Evolutionary conservation across 2,113 vertebrate species (phyloP).

Genomic region (Plecturocebus donacophilus): DNA sequence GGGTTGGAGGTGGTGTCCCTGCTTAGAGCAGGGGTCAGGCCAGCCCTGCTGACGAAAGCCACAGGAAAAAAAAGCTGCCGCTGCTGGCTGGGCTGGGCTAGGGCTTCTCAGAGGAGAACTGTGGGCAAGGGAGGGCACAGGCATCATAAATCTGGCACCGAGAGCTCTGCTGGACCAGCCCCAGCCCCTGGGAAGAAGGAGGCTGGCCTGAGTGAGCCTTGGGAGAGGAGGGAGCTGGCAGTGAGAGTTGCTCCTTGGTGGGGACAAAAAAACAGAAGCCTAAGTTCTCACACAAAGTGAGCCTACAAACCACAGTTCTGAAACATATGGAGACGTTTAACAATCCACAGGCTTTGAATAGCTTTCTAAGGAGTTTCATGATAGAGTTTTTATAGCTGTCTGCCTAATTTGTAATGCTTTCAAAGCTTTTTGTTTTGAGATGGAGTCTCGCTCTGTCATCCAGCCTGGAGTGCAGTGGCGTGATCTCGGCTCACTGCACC

Average conservation of each 20-base stretch:
- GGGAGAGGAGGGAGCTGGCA: rapidly evolving
- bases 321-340: not conserved
- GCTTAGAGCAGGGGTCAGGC: not conserved
- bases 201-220: not conserved
- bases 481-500: too few species aligned
- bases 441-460: too few species aligned
- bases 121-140: too few species aligned
- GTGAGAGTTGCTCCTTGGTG: not conserved
- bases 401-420: too few species aligned
- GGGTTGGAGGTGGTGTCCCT: not conserved
- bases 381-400: too few species aligned
- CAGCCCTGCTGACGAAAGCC: not conserved
- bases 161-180: not conserved
- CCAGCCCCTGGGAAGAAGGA: too few species aligned
- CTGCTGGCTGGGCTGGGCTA: rapidly evolving
- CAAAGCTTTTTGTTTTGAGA: too few species aligned
- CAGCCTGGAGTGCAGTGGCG: too few species aligned
- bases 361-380: too few species aligned
- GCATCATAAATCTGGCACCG: not conserved
- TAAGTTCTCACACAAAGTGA: not conserved
- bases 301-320: too few species aligned
- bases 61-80: not conserved
- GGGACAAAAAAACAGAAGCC: too few species aligned
- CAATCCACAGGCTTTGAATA: too few species aligned
- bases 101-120: not conserved